These are phyloP conservation scores for Bilobella aurantiaca DNA, from an alignment of 1,140 invertebrate genomes.

Conservation along the genomic window DNA sequence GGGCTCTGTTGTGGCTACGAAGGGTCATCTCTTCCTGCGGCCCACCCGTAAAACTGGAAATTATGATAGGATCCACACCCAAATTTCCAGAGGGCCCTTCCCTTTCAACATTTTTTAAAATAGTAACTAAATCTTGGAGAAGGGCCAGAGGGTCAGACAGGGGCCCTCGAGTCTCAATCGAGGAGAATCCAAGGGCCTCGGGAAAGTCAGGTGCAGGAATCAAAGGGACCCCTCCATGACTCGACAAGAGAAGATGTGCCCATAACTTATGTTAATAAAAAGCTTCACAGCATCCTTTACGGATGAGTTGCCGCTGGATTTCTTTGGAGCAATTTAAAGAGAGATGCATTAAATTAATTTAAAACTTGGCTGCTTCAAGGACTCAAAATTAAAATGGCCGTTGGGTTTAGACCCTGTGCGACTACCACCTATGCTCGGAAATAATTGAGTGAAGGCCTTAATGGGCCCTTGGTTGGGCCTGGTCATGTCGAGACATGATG, in stretches of 20 bases:
- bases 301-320: not conserved
- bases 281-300: not conserved
- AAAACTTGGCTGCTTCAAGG: too few relatives aligned
- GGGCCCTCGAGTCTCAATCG: not conserved
- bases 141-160: slow-evolving; percentile 16
- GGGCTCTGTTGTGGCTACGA: not conserved
- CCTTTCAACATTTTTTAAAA: not conserved
- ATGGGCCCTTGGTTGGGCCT: not conserved
- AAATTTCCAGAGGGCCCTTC: slow-evolving; percentile 10
- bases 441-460: not conserved
- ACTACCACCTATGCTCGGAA: too few relatives aligned
- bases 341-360: not conserved
- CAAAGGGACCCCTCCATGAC: not conserved
- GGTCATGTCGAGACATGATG: slow-evolving; percentile 6
- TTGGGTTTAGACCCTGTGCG: too few relatives aligned
- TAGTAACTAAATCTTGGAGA: slow-evolving; percentile 4
- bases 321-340: not conserved
- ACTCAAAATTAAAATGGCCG: not conserved
- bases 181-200: not conserved
- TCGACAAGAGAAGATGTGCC: slow-evolving; percentile 23
- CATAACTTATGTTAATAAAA: slow-evolving; percentile 10
- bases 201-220: not conserved
- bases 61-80: slow-evolving; percentile 30
- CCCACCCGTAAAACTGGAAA: slow-evolving; percentile 22
- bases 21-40: too few relatives aligned